Conservation (phyloP, 2,113 vertebrate genomes). For the Aphelocoma coerulescens region DNA sequence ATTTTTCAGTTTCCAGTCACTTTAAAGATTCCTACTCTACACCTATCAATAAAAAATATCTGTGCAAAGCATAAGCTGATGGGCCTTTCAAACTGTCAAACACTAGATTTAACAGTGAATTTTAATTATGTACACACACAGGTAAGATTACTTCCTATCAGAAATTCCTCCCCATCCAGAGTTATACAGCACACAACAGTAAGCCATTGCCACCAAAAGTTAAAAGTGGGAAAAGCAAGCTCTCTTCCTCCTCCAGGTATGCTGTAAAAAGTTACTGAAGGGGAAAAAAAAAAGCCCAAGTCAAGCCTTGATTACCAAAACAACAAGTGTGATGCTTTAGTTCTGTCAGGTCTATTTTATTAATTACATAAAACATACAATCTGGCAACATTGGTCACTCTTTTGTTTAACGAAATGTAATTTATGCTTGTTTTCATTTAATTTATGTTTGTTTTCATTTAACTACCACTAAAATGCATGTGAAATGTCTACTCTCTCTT, state of each 20-base stretch:
- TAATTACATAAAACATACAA: rapidly evolving
- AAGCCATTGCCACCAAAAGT: neutral
- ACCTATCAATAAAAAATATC: neutral
- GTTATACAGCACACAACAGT: neutral
- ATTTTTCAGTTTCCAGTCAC: neutral
- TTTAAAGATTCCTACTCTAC: neutral
- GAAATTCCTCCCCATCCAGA: neutral
- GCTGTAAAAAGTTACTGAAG: neutral
- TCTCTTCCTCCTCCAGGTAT: neutral
- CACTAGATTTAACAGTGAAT: neutral
- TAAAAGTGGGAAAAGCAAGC: neutral
- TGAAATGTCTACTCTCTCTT: neutral
- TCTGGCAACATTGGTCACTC: neutral
- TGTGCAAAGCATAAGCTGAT: neutral
- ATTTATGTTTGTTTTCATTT: neutral
- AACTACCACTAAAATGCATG: rapidly evolving
- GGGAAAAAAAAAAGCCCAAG: neutral
- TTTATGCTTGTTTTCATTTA: neutral
- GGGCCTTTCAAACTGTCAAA: neutral
- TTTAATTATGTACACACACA: rapidly evolving
- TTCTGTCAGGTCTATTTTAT: neutral
- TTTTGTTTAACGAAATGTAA: neutral
- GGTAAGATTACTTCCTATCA: neutral
- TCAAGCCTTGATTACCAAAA: neutral
- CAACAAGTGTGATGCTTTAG: neutral